Conservation (phyloP, 2,888 invertebrate species). For the Smittia aterrima region DNA sequence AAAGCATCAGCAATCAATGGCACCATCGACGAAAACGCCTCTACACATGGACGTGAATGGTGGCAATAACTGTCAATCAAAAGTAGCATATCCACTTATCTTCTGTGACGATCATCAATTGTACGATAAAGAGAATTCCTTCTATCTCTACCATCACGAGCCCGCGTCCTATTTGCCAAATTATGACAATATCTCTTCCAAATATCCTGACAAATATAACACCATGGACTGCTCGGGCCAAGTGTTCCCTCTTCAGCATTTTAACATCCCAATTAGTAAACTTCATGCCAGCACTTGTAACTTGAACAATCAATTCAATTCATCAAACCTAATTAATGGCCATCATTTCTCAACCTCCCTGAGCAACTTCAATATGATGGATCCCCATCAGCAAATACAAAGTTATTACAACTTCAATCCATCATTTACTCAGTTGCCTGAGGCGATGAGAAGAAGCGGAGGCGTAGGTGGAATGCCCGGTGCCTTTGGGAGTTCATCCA, state of each 20-base stretch:
- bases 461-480: constrained; percentile 42
- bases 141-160: constrained; percentile 45
- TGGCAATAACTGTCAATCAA: constrained; percentile 33
- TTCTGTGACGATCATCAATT: constrained; percentile 28
- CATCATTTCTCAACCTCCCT: constrained; percentile 54
- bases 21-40: not conserved
- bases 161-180: constrained; percentile 44
- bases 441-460: constrained; percentile 50
- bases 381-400: constrained; percentile 44
- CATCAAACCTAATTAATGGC: constrained; percentile 44
- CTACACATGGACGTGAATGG: not conserved
- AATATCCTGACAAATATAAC: constrained; percentile 50
- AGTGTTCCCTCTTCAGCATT: constrained; percentile 17
- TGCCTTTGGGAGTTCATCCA: constrained; percentile 37
- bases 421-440: constrained; percentile 34
- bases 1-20: not conserved
- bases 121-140: constrained; percentile 44
- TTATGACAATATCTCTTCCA: constrained; percentile 43
- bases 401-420: constrained; percentile 40
- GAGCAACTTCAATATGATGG: constrained; percentile 50
- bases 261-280: constrained; percentile 45
- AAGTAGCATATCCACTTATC: constrained; percentile 34
- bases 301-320: constrained; percentile 43
- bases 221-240: constrained; percentile 46
- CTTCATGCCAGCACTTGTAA: constrained; percentile 42